Conservation (phyloP, 2,113 vertebrate genomes). For the Malurus alboscapulatus region DNA sequence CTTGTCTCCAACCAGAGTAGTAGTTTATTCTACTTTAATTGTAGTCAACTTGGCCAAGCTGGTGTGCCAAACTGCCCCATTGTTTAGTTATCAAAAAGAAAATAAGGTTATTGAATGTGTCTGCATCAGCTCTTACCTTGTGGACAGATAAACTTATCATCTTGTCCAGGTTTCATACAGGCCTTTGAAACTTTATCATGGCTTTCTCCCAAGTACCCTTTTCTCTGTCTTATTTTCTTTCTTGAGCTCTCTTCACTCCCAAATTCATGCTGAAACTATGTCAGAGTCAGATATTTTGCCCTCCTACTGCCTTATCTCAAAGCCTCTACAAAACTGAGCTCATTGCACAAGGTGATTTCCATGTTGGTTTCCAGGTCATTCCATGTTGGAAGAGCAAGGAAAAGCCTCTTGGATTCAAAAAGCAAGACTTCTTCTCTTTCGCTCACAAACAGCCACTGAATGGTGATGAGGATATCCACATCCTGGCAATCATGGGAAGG, state of each 20-base stretch:
- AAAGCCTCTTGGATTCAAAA: background rate
- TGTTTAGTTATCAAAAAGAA: background rate
- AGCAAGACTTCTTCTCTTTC: background rate
- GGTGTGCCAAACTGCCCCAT: background rate
- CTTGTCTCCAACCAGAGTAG: background rate
- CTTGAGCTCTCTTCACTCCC: background rate
- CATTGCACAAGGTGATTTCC: background rate
- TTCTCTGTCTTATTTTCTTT: background rate
- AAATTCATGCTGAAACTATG: background rate
- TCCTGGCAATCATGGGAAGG: background rate
- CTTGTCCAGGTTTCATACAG: background rate
- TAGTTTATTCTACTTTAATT: background rate
- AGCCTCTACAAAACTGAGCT: background rate
- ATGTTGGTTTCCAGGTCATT: too few relatives aligned
- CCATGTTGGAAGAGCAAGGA: background rate
- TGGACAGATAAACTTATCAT: background rate
- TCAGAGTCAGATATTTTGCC: background rate
- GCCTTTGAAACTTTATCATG: background rate
- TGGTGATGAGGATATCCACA: background rate
- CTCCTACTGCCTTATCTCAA: background rate
- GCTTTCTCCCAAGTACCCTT: background rate
- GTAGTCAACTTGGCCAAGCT: background rate
- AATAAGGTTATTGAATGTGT: background rate
- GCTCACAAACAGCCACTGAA: background rate
- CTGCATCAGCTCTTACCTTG: background rate